Conservation (phyloP, 2,797 vertebrate genomes). For the Lycodopsis pacificus region DNA sequence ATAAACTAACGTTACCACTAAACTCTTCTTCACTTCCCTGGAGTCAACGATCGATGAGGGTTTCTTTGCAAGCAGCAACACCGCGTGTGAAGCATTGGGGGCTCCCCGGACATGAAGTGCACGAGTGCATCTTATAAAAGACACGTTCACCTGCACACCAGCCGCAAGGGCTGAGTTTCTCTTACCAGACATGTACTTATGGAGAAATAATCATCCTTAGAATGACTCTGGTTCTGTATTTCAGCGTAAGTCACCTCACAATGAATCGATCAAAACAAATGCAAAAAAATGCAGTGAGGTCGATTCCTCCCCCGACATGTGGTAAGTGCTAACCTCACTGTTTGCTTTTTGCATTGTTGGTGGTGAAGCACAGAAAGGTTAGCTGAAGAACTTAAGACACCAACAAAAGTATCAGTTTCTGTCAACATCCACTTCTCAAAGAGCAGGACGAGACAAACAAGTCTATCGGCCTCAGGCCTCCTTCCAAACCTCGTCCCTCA, state of each 20-base stretch:
- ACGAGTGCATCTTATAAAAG: too few relatives aligned
- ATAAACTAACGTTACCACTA: too few relatives aligned
- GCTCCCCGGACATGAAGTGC: too few relatives aligned
- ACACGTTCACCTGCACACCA: too few relatives aligned
- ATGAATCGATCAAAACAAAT: neutral
- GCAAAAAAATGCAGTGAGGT: neutral
- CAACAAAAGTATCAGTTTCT: constrained; percentile 8
- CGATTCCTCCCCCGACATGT: neutral
- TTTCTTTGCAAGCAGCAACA: too few relatives aligned
- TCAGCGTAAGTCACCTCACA: neutral
- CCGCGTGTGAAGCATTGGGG: too few relatives aligned
- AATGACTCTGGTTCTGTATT: too few relatives aligned
- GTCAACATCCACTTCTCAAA: constrained; percentile 21
- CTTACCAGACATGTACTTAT: neutral
- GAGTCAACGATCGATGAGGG: too few relatives aligned
- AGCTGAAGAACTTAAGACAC: neutral
- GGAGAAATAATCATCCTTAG: neutral
- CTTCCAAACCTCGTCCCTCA: neutral
- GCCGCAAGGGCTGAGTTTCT: neutral
- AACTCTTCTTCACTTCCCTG: too few relatives aligned
- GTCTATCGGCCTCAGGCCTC: neutral
- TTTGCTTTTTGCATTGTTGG: neutral
- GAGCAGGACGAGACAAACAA: neutral
- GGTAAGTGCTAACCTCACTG: neutral
- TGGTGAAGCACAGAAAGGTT: neutral